Conservation (phyloP, 2,113 vertebrate species). For the Hystrix cristata region DNA sequence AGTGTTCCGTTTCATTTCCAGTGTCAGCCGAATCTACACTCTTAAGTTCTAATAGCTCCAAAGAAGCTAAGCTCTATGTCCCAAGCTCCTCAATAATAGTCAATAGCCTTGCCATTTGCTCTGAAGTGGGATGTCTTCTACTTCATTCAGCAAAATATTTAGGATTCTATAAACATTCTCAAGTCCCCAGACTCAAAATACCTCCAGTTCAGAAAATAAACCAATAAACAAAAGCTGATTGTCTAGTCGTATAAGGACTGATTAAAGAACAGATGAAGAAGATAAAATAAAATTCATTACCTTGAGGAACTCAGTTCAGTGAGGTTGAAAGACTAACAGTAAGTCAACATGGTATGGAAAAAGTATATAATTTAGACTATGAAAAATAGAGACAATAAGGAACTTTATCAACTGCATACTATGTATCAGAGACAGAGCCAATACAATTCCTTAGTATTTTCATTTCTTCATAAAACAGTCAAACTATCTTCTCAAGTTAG, state of each 20-base stretch:
- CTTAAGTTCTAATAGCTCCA: not conserved
- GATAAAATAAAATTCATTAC: conserved; percentile 30
- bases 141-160: conserved; percentile 41
- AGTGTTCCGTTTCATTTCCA: conserved; percentile 13
- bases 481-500: conserved; percentile 34
- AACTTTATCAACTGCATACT: not conserved
- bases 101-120: not conserved
- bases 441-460: conserved; percentile 34
- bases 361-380: not conserved
- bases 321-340: not conserved
- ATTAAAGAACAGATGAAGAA: conserved; percentile 47
- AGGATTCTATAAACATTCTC: conserved; percentile 14
- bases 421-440: not conserved
- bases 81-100: not conserved
- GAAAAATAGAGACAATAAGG: conserved; percentile 35
- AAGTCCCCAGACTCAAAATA: conserved; percentile 28
- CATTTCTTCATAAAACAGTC: conserved; percentile 31
- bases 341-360: conserved; percentile 34
- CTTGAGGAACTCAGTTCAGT: not conserved
- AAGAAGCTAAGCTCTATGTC: not conserved
- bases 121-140: not conserved
- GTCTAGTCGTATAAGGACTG: not conserved
- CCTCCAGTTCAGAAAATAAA: conserved; percentile 50
- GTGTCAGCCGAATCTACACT: conserved; percentile 42
- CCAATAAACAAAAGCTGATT: conserved; percentile 44